A percentile compares a stretch with the other conserved stretches of the same genome.
phyloP scores from a whole-genome alignment of 2,113 vertebrate genomes.

The Psilopogon haemacephalus region DNA sequence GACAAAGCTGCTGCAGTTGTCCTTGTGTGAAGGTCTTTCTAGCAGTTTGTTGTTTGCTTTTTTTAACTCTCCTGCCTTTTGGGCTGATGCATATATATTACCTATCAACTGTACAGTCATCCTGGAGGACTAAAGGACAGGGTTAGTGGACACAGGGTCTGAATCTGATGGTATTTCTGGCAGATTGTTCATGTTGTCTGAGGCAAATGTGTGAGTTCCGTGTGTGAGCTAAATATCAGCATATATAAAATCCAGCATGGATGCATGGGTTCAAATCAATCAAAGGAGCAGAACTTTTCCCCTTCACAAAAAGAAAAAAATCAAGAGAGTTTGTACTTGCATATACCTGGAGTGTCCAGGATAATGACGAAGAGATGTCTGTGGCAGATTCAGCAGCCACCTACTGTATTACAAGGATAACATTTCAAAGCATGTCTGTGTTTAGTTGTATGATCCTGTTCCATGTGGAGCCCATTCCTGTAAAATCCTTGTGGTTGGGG shows the following conservation, averaged over 20 bases:
- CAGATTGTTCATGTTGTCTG: neutral
- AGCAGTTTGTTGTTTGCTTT: neutral
- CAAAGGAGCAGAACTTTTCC: neutral
- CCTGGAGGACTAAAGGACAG: neutral
- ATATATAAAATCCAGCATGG: neutral
- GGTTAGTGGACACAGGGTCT: neutral
- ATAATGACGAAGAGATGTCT: neutral
- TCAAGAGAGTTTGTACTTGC: neutral
- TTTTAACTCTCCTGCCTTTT: neutral
- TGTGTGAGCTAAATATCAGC: neutral
- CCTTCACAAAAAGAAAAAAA: neutral
- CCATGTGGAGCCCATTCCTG: neutral
- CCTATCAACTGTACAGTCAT: constrained; percentile 35
- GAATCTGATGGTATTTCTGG: neutral
- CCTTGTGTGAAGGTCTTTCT: constrained; percentile 60
- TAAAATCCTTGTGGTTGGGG: neutral
- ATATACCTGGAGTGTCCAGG: neutral
- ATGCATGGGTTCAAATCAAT: neutral
- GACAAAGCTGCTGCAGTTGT: constrained; percentile 43
- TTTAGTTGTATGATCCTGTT: neutral
- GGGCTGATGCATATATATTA: constrained; percentile 47
- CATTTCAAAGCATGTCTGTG: neutral
- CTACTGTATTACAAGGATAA: neutral
- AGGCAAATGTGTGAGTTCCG: neutral
- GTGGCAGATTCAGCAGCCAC: neutral